Percentiles rank a stretch among this genome's conserved stretches.
Evolutionary conservation across 2,888 invertebrate species (phyloP).

Genomic region (Eledone cirrhosa): DNA sequence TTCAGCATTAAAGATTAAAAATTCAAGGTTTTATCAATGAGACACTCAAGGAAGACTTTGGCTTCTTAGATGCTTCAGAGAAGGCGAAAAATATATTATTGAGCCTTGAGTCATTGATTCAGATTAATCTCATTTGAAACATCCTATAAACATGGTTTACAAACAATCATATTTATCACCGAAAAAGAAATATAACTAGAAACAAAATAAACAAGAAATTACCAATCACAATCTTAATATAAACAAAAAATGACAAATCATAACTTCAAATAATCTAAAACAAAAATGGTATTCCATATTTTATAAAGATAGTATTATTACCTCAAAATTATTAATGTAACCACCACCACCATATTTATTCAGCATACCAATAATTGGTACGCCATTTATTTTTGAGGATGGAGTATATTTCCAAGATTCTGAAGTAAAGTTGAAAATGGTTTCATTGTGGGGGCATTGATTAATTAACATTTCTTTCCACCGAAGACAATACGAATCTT

Average conservation of each 20-base stretch:
- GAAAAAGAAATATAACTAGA: not conserved
- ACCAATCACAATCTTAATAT: too few relatives aligned
- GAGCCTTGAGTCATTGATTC: too few relatives aligned
- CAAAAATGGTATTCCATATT: not conserved
- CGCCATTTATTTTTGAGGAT: constrained; percentile 45
- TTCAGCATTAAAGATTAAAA: too few relatives aligned
- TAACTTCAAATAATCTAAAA: not conserved
- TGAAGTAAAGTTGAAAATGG: constrained; percentile 38
- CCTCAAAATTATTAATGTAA: constrained; percentile 44
- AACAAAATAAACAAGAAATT: not conserved
- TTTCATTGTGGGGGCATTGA: constrained; percentile 33
- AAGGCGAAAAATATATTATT: too few relatives aligned
- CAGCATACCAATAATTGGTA: constrained; percentile 44
- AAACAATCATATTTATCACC: too few relatives aligned
- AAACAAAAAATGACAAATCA: not conserved
- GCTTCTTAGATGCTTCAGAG: too few relatives aligned
- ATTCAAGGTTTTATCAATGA: too few relatives aligned
- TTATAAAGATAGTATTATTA: not conserved
- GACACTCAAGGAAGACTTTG: too few relatives aligned
- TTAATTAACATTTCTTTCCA: constrained; percentile 40
- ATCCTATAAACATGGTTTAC: too few relatives aligned
- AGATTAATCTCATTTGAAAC: too few relatives aligned
- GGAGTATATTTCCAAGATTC: constrained; percentile 48
- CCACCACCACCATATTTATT: constrained; percentile 53
- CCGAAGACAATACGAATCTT: constrained; percentile 39